phyloP scores from a whole-genome alignment of 2,888 invertebrate genomes.

The Tiliacea citrago region DNA sequence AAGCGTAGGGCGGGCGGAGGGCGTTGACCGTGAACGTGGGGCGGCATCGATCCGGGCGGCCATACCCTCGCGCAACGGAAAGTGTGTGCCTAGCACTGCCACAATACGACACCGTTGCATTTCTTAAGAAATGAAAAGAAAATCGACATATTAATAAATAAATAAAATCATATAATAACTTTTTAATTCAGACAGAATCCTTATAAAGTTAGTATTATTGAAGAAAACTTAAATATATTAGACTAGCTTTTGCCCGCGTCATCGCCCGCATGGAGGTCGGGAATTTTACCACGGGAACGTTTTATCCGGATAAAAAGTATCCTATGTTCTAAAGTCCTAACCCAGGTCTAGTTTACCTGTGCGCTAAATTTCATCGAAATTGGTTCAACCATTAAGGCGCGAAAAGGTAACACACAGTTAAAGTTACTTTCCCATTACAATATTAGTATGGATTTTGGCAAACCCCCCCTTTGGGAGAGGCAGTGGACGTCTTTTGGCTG shows the following conservation, averaged over 20 bases:
- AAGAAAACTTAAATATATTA: neutral
- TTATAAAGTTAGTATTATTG: no score
- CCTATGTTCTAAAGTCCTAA: neutral
- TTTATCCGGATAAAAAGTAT: neutral
- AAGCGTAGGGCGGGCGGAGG: constrained; percentile 90
- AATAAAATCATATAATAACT: no score
- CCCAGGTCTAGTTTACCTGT: no score
- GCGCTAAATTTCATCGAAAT: neutral
- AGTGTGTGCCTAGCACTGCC: constrained; percentile 74
- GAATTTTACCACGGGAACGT: neutral
- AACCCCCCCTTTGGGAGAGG: no score
- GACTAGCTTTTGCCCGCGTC: neutral
- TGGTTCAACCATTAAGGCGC: neutral
- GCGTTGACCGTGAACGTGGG: constrained; percentile 91
- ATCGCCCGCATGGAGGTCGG: no score
- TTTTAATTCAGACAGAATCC: no score
- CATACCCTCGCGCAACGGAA: constrained; percentile 90
- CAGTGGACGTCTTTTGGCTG: no score
- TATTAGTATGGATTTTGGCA: neutral
- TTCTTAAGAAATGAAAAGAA: no score
- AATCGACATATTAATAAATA: neutral
- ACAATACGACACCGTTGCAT: constrained; percentile 45
- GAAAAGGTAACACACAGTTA: neutral
- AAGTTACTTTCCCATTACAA: neutral
- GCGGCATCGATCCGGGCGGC: constrained; percentile 87